Percentiles rank a stretch among this genome's conserved stretches.
These are phyloP conservation scores for Tympanoctomys barrerae DNA, from an alignment of 2,797 vertebrate genomes.

Conservation along the genomic window DNA sequence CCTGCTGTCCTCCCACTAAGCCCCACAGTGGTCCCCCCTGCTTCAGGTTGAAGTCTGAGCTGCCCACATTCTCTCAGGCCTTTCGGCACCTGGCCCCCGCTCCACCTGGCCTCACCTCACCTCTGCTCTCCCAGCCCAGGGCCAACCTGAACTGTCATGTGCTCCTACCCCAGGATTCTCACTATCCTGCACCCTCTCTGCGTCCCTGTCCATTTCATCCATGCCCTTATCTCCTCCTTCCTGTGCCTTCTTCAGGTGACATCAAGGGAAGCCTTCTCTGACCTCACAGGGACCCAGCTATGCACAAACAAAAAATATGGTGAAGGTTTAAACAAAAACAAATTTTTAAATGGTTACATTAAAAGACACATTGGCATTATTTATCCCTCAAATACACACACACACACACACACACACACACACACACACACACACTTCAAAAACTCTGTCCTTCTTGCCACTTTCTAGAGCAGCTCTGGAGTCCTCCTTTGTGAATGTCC, in stretches of 20 bases:
- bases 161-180: background rate
- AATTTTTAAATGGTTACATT: background rate
- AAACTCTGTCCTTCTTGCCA: background rate
- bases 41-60: background rate
- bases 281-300: background rate
- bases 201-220: background rate
- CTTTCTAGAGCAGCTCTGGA: background rate
- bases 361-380: background rate
- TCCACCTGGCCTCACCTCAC: no score
- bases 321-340: background rate
- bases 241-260: background rate
- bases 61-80: background rate
- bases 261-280: background rate
- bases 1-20: background rate
- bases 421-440: background rate
- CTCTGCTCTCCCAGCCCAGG: background rate
- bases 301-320: background rate
- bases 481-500: background rate
- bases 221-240: background rate
- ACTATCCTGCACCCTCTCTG: background rate
- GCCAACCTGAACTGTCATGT: background rate
- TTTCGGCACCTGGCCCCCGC: background rate
- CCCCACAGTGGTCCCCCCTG: rapidly evolving
- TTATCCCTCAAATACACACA: background rate
- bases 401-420: background rate